Evolutionary conservation across 2,113 vertebrate species (phyloP), one percentile per base, ranked within the genome.

Genomic region (Lota lota): DNA sequence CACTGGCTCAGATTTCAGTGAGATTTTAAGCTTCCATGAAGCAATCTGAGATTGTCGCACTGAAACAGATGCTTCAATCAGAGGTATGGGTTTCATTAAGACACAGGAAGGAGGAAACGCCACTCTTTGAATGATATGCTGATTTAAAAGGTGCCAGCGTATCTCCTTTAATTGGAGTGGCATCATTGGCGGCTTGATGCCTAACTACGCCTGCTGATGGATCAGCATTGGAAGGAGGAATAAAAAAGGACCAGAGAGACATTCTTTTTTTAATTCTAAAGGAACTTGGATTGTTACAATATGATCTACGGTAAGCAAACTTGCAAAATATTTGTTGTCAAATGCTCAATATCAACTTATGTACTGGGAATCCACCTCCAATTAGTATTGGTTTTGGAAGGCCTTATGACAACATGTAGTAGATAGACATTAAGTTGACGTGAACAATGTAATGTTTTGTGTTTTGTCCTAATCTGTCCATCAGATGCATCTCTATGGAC

Each of bases 1-100:
- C 54, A 8, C 16, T 50, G 63, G 69, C 57, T 69, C 70, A 70
- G 65, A 69, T 76, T 76, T 76, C 72, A 17, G 21, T 50, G 54
- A 78, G 79, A 78, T 80, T 82, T 40, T 66, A 19, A 19, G 53
- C 14, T 66, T 20, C 36, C 58, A 66, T n/a, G 50, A 70, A 63
- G 76, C 12, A 47, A 22, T 47, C 53, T 33, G 17, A 18, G 20
- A 61, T 33, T 22, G 17, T 62, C 12, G 16, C 51, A 3, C 14
- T 69, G 15, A 24, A 33, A 59, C 40, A 15, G 11, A 18, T 68
- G n/a, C n/a, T 60, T 5, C 20, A 47, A 28, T 22, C 40, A 47
- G 40, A 47, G 40, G 40, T 47, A 14, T 47, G 40, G 8, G 40
- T 47, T 47, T 47, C 12, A 14, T 47, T 47, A 10, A 47, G 40